These are phyloP conservation scores for Choristoneura fumiferana DNA, from an alignment of 1,140 invertebrate species.

Conservation along the genomic window DNA sequence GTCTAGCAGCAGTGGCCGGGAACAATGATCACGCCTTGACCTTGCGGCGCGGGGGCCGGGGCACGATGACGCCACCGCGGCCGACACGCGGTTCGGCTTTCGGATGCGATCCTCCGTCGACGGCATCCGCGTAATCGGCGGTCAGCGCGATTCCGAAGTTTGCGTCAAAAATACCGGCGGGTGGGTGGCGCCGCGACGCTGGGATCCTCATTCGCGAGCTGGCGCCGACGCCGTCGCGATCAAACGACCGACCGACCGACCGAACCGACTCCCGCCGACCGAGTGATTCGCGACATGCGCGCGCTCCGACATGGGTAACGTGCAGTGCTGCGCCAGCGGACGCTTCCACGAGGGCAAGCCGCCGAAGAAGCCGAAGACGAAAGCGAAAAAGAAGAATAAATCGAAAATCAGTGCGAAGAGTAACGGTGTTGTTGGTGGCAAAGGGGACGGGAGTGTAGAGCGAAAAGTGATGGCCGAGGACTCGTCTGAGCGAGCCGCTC, in stretches of 20 bases:
- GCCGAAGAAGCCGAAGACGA: constrained; percentile 56
- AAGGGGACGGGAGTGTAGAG: constrained; percentile 41
- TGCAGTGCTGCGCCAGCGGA: constrained; percentile 75
- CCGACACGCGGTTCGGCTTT: constrained; percentile 71
- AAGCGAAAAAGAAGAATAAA: constrained; percentile 54
- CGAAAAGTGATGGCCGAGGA: constrained; percentile 61
- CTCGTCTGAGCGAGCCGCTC: constrained; percentile 43
- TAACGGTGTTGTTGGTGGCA: constrained; percentile 54
- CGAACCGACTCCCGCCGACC: constrained; percentile 59
- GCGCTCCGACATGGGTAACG: constrained; percentile 72
- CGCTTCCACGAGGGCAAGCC: constrained; percentile 58
- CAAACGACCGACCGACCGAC: constrained; percentile 75
- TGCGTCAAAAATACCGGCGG: constrained; percentile 67
- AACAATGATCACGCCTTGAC: constrained; percentile 72
- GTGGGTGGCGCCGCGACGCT: constrained; percentile 58
- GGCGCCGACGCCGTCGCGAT: constrained; percentile 74
- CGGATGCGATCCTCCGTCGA: constrained; percentile 74
- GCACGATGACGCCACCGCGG: constrained; percentile 70
- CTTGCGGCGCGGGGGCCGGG: constrained; percentile 64
- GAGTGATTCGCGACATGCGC: constrained; percentile 70
- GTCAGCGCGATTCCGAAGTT: constrained; percentile 62
- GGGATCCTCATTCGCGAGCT: constrained; percentile 68
- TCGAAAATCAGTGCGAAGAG: constrained; percentile 48
- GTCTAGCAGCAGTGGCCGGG: constrained; percentile 42
- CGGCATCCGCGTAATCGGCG: constrained; percentile 73